Evolutionary conservation across 2,113 vertebrate genomes (phyloP).

Genomic region (Aspidoscelis tigris): DNA sequence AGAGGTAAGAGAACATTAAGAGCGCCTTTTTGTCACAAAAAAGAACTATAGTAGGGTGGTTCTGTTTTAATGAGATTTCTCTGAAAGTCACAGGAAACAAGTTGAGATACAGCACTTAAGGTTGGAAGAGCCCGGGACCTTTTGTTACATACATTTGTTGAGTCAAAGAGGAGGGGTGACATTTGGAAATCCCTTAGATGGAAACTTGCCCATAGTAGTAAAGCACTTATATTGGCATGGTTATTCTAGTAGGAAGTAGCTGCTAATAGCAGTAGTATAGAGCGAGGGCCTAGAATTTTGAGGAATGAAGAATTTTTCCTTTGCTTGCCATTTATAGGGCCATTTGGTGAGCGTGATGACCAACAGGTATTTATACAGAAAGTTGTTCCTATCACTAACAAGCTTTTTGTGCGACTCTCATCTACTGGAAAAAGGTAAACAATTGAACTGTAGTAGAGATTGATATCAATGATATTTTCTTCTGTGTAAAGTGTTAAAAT

Average conservation of each 20-base stretch:
- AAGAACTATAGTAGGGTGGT: no score
- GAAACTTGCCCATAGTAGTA: no score
- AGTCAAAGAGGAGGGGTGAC: no score
- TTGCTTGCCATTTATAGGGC: slow-evolving; percentile 76
- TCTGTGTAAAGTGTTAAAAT: no score
- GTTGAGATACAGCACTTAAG: no score
- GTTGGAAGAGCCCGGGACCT: no score
- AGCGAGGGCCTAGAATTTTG: neutral
- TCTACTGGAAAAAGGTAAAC: slow-evolving; percentile 94
- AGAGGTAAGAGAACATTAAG: no score
- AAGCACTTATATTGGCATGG: neutral
- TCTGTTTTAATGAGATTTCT: no score
- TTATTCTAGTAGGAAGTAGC: neutral
- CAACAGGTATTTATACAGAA: slow-evolving; percentile 99
- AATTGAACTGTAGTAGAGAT: neutral
- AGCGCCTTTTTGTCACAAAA: no score
- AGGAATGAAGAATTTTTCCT: neutral
- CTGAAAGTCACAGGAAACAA: no score
- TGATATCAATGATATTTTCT: neutral
- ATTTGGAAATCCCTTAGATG: no score
- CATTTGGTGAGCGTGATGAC: slow-evolving; percentile 96
- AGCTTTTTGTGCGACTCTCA: slow-evolving; percentile 94
- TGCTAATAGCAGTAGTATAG: neutral
- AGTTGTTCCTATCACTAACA: slow-evolving; percentile 96
- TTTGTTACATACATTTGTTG: no score